These are phyloP conservation scores for Siphamia tubifer DNA, from an alignment of 2,113 vertebrate species.

Conservation along the genomic window DNA sequence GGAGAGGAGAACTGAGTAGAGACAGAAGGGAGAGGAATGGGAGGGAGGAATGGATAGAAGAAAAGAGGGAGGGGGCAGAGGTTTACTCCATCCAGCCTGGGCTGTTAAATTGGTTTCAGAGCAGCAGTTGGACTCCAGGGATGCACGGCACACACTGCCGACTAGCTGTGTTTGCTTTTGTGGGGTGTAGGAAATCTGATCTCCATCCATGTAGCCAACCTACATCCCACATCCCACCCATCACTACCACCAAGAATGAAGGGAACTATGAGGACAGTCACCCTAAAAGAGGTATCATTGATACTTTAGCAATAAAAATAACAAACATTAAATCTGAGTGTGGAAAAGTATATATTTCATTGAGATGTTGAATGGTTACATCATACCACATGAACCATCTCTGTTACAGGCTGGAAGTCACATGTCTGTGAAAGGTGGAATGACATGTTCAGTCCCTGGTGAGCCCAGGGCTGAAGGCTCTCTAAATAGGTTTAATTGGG, in stretches of 20 bases:
- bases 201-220: slow-evolving; percentile 64
- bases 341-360: slow-evolving; percentile 54
- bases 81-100: slow-evolving; percentile 84
- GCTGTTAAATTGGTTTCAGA: slow-evolving; percentile 88
- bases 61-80: slow-evolving; percentile 60
- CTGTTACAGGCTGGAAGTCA: slow-evolving; percentile 54
- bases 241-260: slow-evolving; percentile 56
- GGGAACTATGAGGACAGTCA: slow-evolving; percentile 33
- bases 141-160: slow-evolving; percentile 71
- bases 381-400: slow-evolving; percentile 52
- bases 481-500: slow-evolving; percentile 74
- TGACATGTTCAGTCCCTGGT: slow-evolving; percentile 58
- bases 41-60: slow-evolving; percentile 54
- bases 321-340: slow-evolving; percentile 27
- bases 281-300: slow-evolving; percentile 52
- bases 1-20: slow-evolving; percentile 44
- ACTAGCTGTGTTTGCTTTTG: slow-evolving; percentile 77
- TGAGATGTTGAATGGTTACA: slow-evolving; percentile 42
- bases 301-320: slow-evolving; percentile 45
- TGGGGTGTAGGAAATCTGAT: slow-evolving; percentile 75
- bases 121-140: slow-evolving; percentile 83
- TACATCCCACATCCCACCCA: slow-evolving; percentile 68
- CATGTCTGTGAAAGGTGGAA: slow-evolving; percentile 52
- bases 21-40: slow-evolving; percentile 40
- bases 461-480: slow-evolving; percentile 64